Conservation (phyloP, 2,888 invertebrate species). For the Leptogaster cylindrica region DNA sequence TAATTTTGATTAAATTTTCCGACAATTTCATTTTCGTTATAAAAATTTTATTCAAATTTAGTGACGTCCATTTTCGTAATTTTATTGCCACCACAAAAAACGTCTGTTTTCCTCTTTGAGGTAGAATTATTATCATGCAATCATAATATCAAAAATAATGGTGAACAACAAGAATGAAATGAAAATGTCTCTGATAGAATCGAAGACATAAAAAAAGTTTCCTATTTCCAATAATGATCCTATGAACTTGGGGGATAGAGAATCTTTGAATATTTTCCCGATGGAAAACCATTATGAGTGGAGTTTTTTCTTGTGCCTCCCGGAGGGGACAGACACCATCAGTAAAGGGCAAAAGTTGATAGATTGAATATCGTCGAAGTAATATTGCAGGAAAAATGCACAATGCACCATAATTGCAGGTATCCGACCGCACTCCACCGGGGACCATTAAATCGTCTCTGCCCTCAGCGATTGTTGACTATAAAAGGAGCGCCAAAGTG, state of each 20-base stretch:
- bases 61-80: too few relatives aligned
- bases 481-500: conserved; percentile 1
- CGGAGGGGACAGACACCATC: not conserved
- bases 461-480: conserved; percentile 27
- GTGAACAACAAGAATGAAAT: too few relatives aligned
- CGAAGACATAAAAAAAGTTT: not conserved
- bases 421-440: conserved; percentile 7
- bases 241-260: not conserved
- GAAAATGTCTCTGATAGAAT: too few relatives aligned
- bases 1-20: too few relatives aligned
- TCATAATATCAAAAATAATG: too few relatives aligned
- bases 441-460: not conserved
- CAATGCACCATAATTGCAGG: conserved; percentile 27
- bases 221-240: conserved; percentile 2
- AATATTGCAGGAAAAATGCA: conserved; percentile 11
- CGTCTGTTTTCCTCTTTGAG: too few relatives aligned
- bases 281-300: not conserved
- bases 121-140: too few relatives aligned
- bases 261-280: not conserved
- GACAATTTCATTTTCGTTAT: too few relatives aligned
- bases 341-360: not conserved
- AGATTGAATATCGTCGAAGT: not conserved
- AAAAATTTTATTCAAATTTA: too few relatives aligned
- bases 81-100: too few relatives aligned
- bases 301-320: not conserved